Evolutionary conservation across 2,888 invertebrate genomes (phyloP).

Genomic region (Leucania comma): DNA sequence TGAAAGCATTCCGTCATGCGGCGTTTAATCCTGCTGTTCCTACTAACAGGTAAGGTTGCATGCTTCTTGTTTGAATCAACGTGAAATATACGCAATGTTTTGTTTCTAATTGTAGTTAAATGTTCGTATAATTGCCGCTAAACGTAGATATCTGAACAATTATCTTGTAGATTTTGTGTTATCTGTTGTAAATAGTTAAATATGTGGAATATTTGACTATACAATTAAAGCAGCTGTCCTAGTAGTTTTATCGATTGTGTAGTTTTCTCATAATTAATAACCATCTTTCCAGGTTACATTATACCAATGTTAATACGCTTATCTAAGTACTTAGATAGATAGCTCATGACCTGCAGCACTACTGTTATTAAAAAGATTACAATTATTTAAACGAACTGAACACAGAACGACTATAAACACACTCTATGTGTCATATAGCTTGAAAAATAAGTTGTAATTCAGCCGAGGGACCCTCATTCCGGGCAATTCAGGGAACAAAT

Average conservation of each 20-base stretch:
- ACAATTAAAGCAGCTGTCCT: not conserved
- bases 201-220: not conserved
- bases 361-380: slow-evolving; percentile 1
- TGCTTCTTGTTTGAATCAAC: slow-evolving; percentile 25
- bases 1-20: slow-evolving; percentile 81
- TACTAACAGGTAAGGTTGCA: slow-evolving; percentile 83
- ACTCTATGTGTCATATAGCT: slow-evolving; percentile 72
- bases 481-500: slow-evolving; percentile 77
- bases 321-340: slow-evolving; percentile 6
- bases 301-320: not conserved
- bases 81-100: not conserved
- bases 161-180: slow-evolving; percentile 1
- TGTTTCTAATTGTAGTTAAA: slow-evolving; percentile 18
- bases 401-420: slow-evolving; percentile 9
- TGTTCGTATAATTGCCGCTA: not conserved
- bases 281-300: slow-evolving; percentile 16
- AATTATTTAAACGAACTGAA: slow-evolving; percentile 1
- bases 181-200: slow-evolving; percentile 1
- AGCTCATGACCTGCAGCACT: slow-evolving; percentile 1
- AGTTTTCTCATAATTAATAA: not conserved
- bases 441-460: slow-evolving; percentile 80
- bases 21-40: slow-evolving; percentile 82
- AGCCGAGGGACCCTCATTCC: slow-evolving; percentile 76
- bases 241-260: slow-evolving; percentile 21
- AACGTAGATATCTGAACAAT: not conserved